Conservation (phyloP, 2,888 invertebrate species). For the Drosophila fungiperda region DNA sequence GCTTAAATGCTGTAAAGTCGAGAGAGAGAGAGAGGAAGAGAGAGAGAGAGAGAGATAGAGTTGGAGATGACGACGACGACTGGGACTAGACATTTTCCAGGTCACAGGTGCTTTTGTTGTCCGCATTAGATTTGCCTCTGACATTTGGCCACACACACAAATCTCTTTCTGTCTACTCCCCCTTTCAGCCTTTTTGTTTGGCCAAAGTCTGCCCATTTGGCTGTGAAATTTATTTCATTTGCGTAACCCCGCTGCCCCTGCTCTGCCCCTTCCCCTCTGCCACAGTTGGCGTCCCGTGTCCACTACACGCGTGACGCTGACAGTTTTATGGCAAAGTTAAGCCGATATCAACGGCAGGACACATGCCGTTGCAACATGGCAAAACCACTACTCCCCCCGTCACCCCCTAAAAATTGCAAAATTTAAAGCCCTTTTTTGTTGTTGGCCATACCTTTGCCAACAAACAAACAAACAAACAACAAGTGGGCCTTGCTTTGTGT, state of each 20-base stretch:
- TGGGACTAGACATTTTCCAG: constrained; percentile 65
- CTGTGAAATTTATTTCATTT: constrained; percentile 81
- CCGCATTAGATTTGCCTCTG: constrained; percentile 74
- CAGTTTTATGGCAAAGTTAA: constrained; percentile 80
- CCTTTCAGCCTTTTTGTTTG: constrained; percentile 59
- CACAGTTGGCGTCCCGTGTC: constrained; percentile 19
- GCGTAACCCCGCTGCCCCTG: constrained; percentile 33
- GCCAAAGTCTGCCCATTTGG: constrained; percentile 71
- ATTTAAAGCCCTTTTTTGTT: constrained; percentile 69
- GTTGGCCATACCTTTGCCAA: constrained; percentile 68
- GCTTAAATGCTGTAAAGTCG: constrained; percentile 29
- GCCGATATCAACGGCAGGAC: constrained; percentile 79
- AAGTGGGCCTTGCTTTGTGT: constrained; percentile 56
- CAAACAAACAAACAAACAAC: constrained; percentile 23
- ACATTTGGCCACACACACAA: constrained; percentile 60
- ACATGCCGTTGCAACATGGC: constrained; percentile 63
- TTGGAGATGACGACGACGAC: neutral
- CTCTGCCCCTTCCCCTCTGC: neutral
- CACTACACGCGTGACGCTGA: constrained; percentile 77
- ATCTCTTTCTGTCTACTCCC: constrained; percentile 52
- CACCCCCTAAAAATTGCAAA: constrained; percentile 69
- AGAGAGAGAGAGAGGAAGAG: neutral
- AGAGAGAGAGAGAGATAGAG: neutral
- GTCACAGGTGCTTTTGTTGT: constrained; percentile 81
- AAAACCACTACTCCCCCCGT: constrained; percentile 11